Evolutionary conservation across 64 coral and sea anemone species (phyloP).

Genomic region (Actinia equina): DNA sequence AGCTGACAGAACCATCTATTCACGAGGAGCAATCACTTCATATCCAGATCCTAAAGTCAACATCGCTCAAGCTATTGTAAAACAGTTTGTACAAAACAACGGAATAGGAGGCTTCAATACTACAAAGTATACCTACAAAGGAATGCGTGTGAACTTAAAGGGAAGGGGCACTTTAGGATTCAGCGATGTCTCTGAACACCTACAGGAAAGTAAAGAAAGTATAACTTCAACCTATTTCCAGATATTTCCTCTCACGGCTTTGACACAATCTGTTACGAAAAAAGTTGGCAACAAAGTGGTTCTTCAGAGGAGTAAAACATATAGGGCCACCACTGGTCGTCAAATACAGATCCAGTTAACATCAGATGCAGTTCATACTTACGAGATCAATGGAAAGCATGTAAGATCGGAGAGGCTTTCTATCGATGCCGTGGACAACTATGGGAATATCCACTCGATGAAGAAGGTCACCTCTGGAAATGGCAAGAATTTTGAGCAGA

Average conservation of each 20-base stretch:
- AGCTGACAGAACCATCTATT: conserved; percentile 2
- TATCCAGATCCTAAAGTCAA: conserved; percentile 22
- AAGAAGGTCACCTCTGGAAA: conserved; percentile 13
- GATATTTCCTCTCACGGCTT: conserved; percentile 1
- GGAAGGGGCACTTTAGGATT: not conserved
- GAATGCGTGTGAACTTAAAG: not conserved
- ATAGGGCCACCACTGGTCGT: not conserved
- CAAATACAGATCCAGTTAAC: not conserved
- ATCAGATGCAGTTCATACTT: not conserved
- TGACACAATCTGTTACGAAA: not conserved
- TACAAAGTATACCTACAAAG: conserved; percentile 4
- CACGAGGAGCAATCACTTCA: not conserved
- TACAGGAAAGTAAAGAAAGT: not conserved
- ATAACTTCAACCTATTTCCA: not conserved
- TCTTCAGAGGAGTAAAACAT: not conserved
- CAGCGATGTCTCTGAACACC: not conserved
- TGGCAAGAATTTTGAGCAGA: conserved; percentile 1
- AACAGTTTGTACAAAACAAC: not conserved
- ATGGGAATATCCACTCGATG: conserved; percentile 9
- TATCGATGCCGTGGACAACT: not conserved
- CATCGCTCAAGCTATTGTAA: not conserved
- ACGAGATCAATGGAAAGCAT: conserved; percentile 6
- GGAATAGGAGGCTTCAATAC: conserved; percentile 15
- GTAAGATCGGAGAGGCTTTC: not conserved
- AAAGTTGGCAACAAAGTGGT: not conserved